These are phyloP conservation scores for Cydia fagiglandana DNA, from an alignment of 1,140 invertebrate genomes.

Conservation along the genomic window DNA sequence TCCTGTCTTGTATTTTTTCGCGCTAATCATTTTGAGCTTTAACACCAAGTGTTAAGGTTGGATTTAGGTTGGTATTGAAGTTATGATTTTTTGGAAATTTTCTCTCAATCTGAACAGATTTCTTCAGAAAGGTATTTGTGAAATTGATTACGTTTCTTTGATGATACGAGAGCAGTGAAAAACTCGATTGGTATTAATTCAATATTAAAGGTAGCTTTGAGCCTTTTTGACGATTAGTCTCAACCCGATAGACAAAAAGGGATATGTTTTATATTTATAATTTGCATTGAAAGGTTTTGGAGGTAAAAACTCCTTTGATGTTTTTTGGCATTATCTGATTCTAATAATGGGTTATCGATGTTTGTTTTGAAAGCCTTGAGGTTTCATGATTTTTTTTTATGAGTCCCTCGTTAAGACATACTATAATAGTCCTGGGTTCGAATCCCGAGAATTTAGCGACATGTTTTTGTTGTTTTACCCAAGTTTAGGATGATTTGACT, in stretches of 20 bases:
- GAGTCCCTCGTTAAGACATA: not conserved
- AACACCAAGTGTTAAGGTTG: not conserved
- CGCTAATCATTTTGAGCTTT: conserved; percentile 7
- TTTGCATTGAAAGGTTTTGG: not conserved
- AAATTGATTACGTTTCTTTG: conserved; percentile 77
- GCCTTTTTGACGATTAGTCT: conserved; percentile 58
- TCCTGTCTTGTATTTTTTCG: conserved; percentile 13
- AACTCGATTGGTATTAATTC: conserved; percentile 65
- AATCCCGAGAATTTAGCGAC: too few relatives aligned
- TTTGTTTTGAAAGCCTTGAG: too few relatives aligned
- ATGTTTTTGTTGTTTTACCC: too few relatives aligned
- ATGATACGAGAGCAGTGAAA: conserved; percentile 53
- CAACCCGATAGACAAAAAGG: conserved; percentile 55
- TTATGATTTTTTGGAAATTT: conserved; percentile 2
- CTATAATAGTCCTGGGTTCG: too few relatives aligned
- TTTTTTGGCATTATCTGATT: not conserved
- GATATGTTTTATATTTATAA: not conserved
- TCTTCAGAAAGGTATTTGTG: conserved; percentile 68
- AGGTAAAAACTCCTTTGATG: not conserved
- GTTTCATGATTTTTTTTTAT: too few relatives aligned
- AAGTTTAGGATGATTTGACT: too few relatives aligned
- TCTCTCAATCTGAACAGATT: conserved; percentile 50
- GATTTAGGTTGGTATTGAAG: not conserved
- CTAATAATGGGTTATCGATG: not conserved
- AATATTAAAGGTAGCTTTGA: conserved; percentile 55